A percentile compares a stretch with the other conserved stretches of the same genome.
Evolutionary conservation across 2,888 invertebrate genomes (phyloP).

Genomic region (Idaea straminata): DNA sequence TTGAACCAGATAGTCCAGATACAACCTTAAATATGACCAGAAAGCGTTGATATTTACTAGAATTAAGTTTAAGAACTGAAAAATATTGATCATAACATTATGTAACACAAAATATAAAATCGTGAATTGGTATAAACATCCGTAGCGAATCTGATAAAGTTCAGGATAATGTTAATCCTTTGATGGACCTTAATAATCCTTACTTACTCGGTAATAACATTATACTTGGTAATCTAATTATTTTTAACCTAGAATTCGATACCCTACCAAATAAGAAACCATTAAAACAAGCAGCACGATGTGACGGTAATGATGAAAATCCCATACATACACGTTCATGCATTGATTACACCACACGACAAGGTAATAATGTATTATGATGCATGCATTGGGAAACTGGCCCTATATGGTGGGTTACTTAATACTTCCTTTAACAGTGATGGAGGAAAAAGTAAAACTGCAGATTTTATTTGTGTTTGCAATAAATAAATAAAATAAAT

Average conservation of each 20-base stretch:
- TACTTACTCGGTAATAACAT: conserved; percentile 15
- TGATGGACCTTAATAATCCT: conserved; percentile 16
- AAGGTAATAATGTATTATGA: conserved; percentile 36
- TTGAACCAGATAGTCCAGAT: too few relatives aligned
- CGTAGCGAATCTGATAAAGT: neutral
- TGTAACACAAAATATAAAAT: neutral
- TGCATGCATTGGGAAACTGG: conserved; percentile 44
- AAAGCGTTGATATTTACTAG: too few relatives aligned
- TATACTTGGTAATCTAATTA: neutral
- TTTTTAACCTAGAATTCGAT: neutral
- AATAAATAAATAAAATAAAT: too few relatives aligned
- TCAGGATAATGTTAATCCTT: neutral
- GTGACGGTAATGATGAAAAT: conserved; percentile 8
- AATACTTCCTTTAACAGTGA: conserved; percentile 19
- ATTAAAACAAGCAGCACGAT: conserved; percentile 15
- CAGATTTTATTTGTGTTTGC: conserved; percentile 4
- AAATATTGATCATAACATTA: neutral
- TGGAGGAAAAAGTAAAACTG: conserved; percentile 17
- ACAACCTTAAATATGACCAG: too few relatives aligned
- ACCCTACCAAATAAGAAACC: neutral
- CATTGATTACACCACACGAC: conserved; percentile 9
- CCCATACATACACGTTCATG: conserved; percentile 13
- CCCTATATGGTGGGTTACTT: conserved; percentile 40
- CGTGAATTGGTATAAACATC: neutral
- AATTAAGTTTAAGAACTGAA: neutral